Percentiles rank a stretch among this genome's conserved stretches.
Conservation (phyloP, 2,888 invertebrate genomes). For the Nemotelus nigrinus region DNA sequence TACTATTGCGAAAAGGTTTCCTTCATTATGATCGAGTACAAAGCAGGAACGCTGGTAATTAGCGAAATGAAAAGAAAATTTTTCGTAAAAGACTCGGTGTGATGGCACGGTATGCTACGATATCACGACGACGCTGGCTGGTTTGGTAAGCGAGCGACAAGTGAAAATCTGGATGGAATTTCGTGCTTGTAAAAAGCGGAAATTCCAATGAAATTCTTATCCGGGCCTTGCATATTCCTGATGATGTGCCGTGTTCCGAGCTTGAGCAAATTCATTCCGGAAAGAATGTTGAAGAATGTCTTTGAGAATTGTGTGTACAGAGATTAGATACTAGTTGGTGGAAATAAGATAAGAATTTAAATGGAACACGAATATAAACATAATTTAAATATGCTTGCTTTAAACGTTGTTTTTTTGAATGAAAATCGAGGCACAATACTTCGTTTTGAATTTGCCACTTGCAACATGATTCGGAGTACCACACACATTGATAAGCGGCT, state of each 20-base stretch:
- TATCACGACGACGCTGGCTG: neutral
- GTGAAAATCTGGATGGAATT: neutral
- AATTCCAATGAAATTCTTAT: constrained; percentile 5
- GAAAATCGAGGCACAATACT: too few relatives aligned
- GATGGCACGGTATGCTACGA: too few relatives aligned
- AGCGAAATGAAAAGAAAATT: constrained; percentile 29
- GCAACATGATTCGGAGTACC: too few relatives aligned
- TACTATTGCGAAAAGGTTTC: constrained; percentile 32
- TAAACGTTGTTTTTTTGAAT: too few relatives aligned
- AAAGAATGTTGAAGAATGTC: too few relatives aligned
- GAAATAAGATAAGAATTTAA: too few relatives aligned
- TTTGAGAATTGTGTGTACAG: too few relatives aligned
- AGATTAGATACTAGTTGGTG: too few relatives aligned
- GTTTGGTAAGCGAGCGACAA: neutral
- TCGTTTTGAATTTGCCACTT: too few relatives aligned
- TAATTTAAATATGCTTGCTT: too few relatives aligned
- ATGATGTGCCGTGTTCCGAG: neutral
- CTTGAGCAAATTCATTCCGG: neutral
- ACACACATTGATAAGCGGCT: too few relatives aligned
- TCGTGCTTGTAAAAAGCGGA: neutral
- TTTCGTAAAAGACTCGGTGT: constrained; percentile 24
- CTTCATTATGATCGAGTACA: constrained; percentile 31
- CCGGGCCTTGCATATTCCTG: neutral
- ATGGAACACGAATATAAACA: too few relatives aligned
- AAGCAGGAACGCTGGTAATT: constrained; percentile 41